Percentiles rank a stretch among this genome's conserved stretches.
Conservation (phyloP, 92 coral and sea anemone genomes). For the Umimayanthus chanpuru region DNA sequence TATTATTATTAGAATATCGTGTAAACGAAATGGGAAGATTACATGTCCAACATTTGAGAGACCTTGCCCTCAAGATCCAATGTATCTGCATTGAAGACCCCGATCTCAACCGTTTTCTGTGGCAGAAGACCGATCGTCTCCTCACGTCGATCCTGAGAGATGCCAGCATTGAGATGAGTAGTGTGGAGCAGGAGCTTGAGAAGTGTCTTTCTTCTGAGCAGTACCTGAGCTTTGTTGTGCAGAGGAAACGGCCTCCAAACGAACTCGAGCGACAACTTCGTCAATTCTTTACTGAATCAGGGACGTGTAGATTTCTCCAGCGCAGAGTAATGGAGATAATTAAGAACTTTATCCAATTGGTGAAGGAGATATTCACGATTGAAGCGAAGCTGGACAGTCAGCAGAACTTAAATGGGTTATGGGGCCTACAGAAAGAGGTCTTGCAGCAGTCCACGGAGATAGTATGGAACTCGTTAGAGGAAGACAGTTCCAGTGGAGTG, state of each 20-base stretch:
- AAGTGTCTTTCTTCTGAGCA: neutral
- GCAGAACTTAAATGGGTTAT: neutral
- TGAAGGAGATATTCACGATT: neutral
- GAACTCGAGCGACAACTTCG: neutral
- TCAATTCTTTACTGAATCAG: neutral
- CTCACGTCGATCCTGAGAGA: neutral
- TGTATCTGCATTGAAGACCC: neutral
- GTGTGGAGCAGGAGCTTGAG: neutral
- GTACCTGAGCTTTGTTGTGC: neutral
- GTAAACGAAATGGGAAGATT: constrained; percentile 6
- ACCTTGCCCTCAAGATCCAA: neutral
- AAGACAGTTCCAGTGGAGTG: neutral
- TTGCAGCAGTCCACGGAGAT: neutral
- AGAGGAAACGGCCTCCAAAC: neutral
- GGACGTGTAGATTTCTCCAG: no score
- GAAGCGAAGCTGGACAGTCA: neutral
- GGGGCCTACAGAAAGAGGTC: neutral
- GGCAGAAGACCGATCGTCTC: neutral
- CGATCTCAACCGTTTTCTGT: neutral
- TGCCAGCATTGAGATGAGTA: neutral
- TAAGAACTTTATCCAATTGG: neutral
- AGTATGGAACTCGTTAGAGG: neutral
- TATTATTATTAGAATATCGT: neutral
- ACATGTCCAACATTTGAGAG: neutral
- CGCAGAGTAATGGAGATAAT: neutral